These are phyloP conservation scores for Bergia sp. DNA, from an alignment of 92 coral and sea anemone genomes.

Conservation along the genomic window DNA sequence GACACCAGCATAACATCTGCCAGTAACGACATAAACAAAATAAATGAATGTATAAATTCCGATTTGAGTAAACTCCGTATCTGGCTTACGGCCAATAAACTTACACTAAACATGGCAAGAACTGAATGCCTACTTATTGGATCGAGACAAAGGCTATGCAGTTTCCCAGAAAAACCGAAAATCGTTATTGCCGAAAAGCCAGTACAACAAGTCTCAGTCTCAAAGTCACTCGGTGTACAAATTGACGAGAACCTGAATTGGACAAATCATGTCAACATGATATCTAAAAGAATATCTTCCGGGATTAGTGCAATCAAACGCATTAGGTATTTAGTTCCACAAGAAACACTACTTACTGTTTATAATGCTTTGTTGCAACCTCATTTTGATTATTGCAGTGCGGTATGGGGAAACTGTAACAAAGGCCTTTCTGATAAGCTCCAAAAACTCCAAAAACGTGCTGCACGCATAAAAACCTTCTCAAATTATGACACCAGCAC, in stretches of 20 bases:
- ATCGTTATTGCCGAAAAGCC: conserved; percentile 36
- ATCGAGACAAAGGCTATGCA: conserved; percentile 45
- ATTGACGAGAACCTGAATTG: conserved; percentile 53
- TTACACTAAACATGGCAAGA: conserved; percentile 36
- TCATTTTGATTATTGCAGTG: conserved; percentile 50
- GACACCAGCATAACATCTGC: conserved; percentile 46
- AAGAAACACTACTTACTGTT: conserved; percentile 20
- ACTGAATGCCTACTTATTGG: conserved; percentile 43
- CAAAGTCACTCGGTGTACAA: conserved; percentile 55
- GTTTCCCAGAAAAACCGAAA: conserved; percentile 30
- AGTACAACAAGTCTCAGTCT: conserved; percentile 45
- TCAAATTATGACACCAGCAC: conserved; percentile 42
- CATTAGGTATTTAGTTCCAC: conserved; percentile 37
- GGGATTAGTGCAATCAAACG: conserved; percentile 55
- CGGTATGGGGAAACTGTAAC: conserved; percentile 58
- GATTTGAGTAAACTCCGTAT: conserved; percentile 40
- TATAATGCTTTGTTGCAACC: conserved; percentile 46
- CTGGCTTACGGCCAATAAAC: conserved; percentile 55
- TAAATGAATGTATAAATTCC: conserved; percentile 45
- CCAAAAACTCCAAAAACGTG: conserved; percentile 62
- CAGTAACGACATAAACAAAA: conserved; percentile 25
- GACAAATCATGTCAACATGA: conserved; percentile 40
- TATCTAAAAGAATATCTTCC: conserved; percentile 39
- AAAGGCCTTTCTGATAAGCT: conserved; percentile 47
- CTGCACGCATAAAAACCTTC: conserved; percentile 45